phyloP scores from a whole-genome alignment of 2,888 invertebrate species.

The Hyposoter didymator region DNA sequence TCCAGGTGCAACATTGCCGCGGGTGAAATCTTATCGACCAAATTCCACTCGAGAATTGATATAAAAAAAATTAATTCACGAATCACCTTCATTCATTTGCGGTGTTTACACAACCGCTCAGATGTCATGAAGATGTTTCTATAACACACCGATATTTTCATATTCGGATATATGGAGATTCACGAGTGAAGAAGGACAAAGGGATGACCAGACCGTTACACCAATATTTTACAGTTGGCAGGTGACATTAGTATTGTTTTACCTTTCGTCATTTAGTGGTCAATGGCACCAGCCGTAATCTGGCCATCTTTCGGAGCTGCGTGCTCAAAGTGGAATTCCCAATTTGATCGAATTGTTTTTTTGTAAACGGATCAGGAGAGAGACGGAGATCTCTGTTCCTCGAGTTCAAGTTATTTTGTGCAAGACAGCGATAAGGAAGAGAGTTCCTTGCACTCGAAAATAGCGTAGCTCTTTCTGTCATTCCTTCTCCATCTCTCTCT shows the following conservation, averaged over 20 bases:
- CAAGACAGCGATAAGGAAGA: conserved; percentile 46
- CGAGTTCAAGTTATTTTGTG: conserved; percentile 53
- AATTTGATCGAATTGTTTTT: conserved; percentile 61
- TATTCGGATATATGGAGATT: not conserved
- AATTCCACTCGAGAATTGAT: conserved; percentile 18
- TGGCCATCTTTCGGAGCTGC: conserved; percentile 10
- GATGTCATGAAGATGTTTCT: not conserved
- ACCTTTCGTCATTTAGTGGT: conserved; percentile 5
- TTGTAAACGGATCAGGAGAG: conserved; percentile 42
- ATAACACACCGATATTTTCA: conserved; percentile 15
- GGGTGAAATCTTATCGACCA: conserved; percentile 13
- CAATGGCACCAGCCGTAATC: conserved; percentile 24
- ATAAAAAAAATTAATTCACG: conserved; percentile 3
- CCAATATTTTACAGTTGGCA: conserved; percentile 7
- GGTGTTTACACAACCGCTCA: not conserved
- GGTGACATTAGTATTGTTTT: conserved; percentile 13
- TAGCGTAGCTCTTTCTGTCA: not conserved
- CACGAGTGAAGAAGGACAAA: not conserved
- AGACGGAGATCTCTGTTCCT: conserved; percentile 20
- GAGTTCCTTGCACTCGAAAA: conserved; percentile 53
- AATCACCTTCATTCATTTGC: conserved; percentile 18
- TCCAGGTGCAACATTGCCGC: conserved; percentile 2
- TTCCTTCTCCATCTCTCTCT: not conserved
- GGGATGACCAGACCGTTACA: not conserved
- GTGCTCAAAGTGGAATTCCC: not conserved